These are phyloP conservation scores for Crossocerus cetratus DNA, from an alignment of 2,888 invertebrate species.

Conservation along the genomic window DNA sequence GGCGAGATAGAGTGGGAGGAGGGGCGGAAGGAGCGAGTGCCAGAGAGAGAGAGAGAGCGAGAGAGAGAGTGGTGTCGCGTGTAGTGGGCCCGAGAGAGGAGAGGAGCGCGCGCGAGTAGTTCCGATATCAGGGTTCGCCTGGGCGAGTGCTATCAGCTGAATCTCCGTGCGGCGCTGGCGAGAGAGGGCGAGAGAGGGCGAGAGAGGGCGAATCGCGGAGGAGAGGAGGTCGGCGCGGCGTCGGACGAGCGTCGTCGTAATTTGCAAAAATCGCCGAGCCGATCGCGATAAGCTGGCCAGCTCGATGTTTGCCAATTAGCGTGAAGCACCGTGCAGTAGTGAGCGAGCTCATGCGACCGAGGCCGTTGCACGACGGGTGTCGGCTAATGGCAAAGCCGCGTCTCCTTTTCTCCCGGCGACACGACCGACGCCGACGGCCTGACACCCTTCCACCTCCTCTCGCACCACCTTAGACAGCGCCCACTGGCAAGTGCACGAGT, in stretches of 20 bases:
- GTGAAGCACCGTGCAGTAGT: slow-evolving; percentile 40
- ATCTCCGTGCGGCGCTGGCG: neutral
- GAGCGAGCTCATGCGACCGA: slow-evolving; percentile 9
- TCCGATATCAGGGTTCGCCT: too few relatives aligned
- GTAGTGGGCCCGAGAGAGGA: neutral
- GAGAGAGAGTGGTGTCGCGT: too few relatives aligned
- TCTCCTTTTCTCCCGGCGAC: slow-evolving; percentile 17
- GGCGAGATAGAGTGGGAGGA: slow-evolving; percentile 5
- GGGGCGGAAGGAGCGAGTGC: too few relatives aligned
- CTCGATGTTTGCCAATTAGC: slow-evolving; percentile 71
- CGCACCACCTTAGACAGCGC: slow-evolving; percentile 21
- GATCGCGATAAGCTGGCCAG: slow-evolving; percentile 67
- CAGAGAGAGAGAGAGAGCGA: too few relatives aligned
- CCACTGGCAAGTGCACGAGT: slow-evolving; percentile 4
- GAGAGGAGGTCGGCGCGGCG: slow-evolving; percentile 25
- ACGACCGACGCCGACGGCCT: too few relatives aligned
- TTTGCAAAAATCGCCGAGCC: slow-evolving; percentile 68
- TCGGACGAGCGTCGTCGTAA: slow-evolving; percentile 41
- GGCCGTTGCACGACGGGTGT: slow-evolving; percentile 42
- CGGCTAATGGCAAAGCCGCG: slow-evolving; percentile 61
- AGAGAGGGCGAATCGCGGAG: neutral
- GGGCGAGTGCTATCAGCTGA: too few relatives aligned
- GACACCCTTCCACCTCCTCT: slow-evolving; percentile 5
- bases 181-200: slow-evolving; percentile 14
- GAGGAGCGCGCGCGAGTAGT: too few relatives aligned